Evolutionary conservation across 2,888 invertebrate genomes (phyloP).

Genomic region (Coleophora flavipennella): DNA sequence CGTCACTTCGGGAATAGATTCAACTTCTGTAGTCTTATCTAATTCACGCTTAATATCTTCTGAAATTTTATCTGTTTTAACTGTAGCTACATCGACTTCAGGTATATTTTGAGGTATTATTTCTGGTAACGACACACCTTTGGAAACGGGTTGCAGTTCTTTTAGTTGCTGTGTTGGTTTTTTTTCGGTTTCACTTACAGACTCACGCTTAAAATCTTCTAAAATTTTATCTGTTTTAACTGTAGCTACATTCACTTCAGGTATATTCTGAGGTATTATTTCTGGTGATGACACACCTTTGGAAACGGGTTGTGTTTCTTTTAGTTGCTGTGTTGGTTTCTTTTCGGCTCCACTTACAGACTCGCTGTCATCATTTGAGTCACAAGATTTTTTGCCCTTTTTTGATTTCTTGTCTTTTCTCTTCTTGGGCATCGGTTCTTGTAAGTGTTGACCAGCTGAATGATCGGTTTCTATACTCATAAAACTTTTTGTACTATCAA

Average conservation of each 20-base stretch:
- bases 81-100: not conserved
- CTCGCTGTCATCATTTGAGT: not conserved
- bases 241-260: not conserved
- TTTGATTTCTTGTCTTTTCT: not conserved
- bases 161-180: too few species aligned
- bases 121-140: too few species aligned
- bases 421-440: constrained; percentile 1
- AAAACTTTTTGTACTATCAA: constrained; percentile 9
- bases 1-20: too few species aligned
- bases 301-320: too few species aligned
- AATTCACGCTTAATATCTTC: not conserved
- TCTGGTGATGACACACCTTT: too few species aligned
- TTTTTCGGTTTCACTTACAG: constrained; percentile 1
- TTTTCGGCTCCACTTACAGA: constrained; percentile 1
- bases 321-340: too few species aligned
- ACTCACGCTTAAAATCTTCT: not conserved
- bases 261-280: too few species aligned
- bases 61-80: not conserved
- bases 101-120: too few species aligned
- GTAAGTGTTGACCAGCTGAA: constrained; percentile 1
- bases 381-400: not conserved
- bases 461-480: constrained; percentile 12
- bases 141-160: too few species aligned
- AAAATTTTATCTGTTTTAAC: not conserved
- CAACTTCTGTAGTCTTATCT: too few species aligned